Conservation (phyloP, 1,140 invertebrate species). For the Diprion similis region DNA sequence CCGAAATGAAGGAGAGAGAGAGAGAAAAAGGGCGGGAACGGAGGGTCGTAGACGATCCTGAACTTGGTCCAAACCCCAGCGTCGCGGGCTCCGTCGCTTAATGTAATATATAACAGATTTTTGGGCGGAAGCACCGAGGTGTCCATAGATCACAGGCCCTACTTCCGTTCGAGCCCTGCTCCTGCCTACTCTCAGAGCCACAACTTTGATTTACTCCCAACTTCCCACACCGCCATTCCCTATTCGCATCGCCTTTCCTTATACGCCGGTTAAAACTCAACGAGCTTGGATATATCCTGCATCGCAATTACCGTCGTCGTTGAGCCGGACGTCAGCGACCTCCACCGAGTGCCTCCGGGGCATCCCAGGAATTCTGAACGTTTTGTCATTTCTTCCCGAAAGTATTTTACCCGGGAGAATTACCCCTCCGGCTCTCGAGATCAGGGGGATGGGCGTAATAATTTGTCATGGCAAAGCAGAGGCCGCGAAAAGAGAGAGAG, state of each 20-base stretch:
- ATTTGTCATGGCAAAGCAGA: neutral
- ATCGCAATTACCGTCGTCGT: too few species aligned
- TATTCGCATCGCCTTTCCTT: neutral
- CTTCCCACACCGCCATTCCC: neutral
- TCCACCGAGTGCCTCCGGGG: too few species aligned
- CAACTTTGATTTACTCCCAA: slow-evolving; percentile 51
- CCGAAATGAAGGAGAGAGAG: slow-evolving; percentile 12
- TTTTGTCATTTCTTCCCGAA: too few species aligned
- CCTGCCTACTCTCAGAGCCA: slow-evolving; percentile 34
- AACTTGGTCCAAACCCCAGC: neutral
- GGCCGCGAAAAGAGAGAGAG: slow-evolving; percentile 3
- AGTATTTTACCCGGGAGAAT: too few species aligned
- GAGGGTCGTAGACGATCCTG: slow-evolving; percentile 17
- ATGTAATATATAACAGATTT: slow-evolving; percentile 58
- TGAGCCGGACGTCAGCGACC: too few species aligned
- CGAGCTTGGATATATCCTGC: too few species aligned
- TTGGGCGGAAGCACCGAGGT: slow-evolving; percentile 51
- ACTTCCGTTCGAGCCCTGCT: slow-evolving; percentile 50
- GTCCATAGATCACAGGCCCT: slow-evolving; percentile 55
- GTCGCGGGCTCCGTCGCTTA: slow-evolving; percentile 37
- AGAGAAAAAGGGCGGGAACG: neutral
- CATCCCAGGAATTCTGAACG: too few species aligned
- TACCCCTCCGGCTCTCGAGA: too few species aligned
- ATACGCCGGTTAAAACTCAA: neutral
- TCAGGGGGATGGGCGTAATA: too few species aligned